Evolutionary conservation across 1,140 invertebrate genomes (phyloP).

Genomic region (Bombus superbus): DNA sequence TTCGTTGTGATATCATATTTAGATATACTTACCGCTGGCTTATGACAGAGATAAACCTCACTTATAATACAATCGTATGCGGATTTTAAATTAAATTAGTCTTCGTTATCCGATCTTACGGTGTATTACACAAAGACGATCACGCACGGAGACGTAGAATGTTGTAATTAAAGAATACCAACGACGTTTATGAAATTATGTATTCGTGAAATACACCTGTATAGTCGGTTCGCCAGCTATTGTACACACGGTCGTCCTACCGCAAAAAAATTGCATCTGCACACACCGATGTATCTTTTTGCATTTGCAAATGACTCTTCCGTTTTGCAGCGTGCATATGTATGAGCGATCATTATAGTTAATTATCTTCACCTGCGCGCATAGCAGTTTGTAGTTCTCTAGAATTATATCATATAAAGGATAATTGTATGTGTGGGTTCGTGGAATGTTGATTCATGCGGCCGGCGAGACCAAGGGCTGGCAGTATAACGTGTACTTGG

Average conservation of each 20-base stretch:
- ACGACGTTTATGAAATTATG: background rate
- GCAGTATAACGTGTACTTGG: background rate
- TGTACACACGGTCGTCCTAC: background rate
- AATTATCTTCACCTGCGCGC: constrained; percentile 28
- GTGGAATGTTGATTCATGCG: constrained; percentile 17
- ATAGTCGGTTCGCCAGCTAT: background rate
- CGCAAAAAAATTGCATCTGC: constrained; percentile 4
- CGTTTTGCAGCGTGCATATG: constrained; percentile 9
- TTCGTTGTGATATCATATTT: background rate
- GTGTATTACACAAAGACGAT: background rate
- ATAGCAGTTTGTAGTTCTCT: background rate
- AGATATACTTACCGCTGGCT: fast-evolving
- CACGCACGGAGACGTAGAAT: background rate
- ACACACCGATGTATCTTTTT: background rate
- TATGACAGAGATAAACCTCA: background rate
- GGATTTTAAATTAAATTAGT: background rate
- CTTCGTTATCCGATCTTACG: too few species aligned
- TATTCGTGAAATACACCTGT: background rate
- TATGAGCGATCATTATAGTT: constrained; percentile 26
- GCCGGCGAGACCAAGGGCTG: background rate
- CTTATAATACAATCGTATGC: background rate
- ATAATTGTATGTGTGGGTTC: constrained; percentile 28
- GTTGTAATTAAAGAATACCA: background rate
- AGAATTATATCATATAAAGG: constrained; percentile 28
- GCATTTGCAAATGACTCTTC: constrained; percentile 19